These are phyloP conservation scores for Rhadinocentrus ornatus DNA, from an alignment of 2,797 vertebrate genomes.

Conservation along the genomic window DNA sequence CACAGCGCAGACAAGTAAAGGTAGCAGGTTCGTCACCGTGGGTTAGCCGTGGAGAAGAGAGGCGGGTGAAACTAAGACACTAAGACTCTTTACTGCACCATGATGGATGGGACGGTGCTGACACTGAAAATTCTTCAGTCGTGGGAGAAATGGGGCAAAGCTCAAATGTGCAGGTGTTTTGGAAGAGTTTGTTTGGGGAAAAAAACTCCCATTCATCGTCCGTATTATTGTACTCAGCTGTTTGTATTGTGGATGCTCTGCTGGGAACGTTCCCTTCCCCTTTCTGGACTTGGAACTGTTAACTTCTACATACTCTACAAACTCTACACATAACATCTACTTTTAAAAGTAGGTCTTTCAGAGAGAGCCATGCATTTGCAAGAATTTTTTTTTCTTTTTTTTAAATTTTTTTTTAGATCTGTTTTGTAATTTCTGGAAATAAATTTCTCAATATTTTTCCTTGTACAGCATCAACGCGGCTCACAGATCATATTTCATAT, in stretches of 20 bases:
- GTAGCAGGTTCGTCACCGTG: slow-evolving; percentile 93
- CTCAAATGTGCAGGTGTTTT: neutral
- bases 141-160: neutral
- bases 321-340: no score
- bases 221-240: slow-evolving; percentile 35
- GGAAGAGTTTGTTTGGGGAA: slow-evolving; percentile 37
- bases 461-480: neutral
- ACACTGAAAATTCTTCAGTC: slow-evolving; percentile 7
- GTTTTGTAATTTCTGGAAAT: slow-evolving; percentile 81
- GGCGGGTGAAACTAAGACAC: neutral
- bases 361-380: slow-evolving; percentile 41
- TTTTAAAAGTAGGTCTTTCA: slow-evolving; percentile 24
- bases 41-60: slow-evolving; percentile 77
- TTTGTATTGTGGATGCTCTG: slow-evolving; percentile 59
- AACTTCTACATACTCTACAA: slow-evolving; percentile 18
- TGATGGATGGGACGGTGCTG: slow-evolving; percentile 11
- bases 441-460: slow-evolving; percentile 52
- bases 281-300: slow-evolving; percentile 32
- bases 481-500: no score
- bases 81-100: slow-evolving; percentile 24
- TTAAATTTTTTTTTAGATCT: slow-evolving; percentile 42
- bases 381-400: slow-evolving; percentile 30
- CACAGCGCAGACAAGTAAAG: slow-evolving; percentile 85
- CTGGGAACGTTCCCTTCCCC: slow-evolving; percentile 4
- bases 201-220: slow-evolving; percentile 26